These are phyloP conservation scores for Drosophila peninsularis DNA, from an alignment of 2,888 invertebrate genomes.

Conservation along the genomic window DNA sequence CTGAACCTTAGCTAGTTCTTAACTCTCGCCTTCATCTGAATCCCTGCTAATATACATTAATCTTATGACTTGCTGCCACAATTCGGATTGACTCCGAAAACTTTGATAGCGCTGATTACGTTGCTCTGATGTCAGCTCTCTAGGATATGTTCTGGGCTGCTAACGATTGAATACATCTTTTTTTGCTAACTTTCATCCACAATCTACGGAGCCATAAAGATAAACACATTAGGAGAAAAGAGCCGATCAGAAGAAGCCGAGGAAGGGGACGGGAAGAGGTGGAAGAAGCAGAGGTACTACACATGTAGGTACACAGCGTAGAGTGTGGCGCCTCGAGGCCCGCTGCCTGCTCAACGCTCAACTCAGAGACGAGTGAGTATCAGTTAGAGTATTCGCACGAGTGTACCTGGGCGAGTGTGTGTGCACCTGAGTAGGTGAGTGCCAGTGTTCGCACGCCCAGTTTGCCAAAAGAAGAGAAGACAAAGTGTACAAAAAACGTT, in stretches of 20 bases:
- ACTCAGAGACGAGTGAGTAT: slow-evolving; percentile 8
- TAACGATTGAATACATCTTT: background rate
- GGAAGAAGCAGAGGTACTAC: background rate
- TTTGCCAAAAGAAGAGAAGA: slow-evolving; percentile 27
- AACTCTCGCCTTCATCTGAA: no score
- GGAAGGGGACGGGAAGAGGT: background rate
- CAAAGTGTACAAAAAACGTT: slow-evolving; percentile 6
- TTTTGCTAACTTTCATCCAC: slow-evolving; percentile 11
- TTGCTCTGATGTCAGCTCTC: background rate
- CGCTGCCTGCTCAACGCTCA: slow-evolving; percentile 16
- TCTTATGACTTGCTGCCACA: background rate
- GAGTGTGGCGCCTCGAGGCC: slow-evolving; percentile 36
- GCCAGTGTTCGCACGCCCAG: slow-evolving; percentile 23
- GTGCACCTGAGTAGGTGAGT: background rate
- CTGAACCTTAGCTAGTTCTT: no score
- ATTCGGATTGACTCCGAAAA: background rate
- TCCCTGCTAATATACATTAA: no score
- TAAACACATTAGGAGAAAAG: slow-evolving; percentile 14
- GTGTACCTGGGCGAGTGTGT: background rate
- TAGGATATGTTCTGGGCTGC: background rate
- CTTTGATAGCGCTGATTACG: no score
- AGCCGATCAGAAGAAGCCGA: slow-evolving; percentile 1
- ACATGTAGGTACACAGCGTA: slow-evolving; percentile 2
- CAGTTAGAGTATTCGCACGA: slow-evolving; percentile 3
- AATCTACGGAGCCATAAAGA: background rate